Percentiles rank a stretch among this genome's conserved stretches.
phyloP scores from a whole-genome alignment of 2,888 invertebrate species.

The Acanthosepion lycidas region DNA sequence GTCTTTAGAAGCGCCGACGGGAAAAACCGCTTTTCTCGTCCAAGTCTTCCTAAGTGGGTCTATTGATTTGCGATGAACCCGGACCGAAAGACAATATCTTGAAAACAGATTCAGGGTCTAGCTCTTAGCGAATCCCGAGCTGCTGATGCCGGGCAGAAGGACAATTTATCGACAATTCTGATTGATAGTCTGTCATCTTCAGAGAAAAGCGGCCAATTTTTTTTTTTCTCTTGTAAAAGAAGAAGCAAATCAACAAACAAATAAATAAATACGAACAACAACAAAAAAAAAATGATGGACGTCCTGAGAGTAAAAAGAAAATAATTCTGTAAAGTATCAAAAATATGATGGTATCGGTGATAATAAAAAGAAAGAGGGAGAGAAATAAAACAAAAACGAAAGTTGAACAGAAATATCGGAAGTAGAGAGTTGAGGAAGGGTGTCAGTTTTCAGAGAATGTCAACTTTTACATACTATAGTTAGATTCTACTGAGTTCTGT shows the following conservation, averaged over 20 bases:
- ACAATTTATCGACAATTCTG: constrained; percentile 18
- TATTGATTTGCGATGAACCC: constrained; percentile 11
- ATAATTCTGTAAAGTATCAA: not conserved
- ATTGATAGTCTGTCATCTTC: constrained; percentile 33
- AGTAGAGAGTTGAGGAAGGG: not conserved
- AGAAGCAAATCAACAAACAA: not conserved
- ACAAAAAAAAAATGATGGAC: not conserved
- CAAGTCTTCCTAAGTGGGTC: not conserved
- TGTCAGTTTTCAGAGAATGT: not conserved
- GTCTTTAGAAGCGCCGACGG: not conserved
- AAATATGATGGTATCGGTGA: not conserved
- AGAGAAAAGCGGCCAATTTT: not conserved
- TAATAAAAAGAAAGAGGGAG: not conserved
- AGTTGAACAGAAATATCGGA: not conserved
- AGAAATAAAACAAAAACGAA: not conserved
- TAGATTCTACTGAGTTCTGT: too few species aligned
- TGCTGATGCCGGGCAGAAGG: not conserved
- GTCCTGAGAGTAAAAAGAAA: not conserved
- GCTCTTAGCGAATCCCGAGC: not conserved
- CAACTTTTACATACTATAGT: not conserved
- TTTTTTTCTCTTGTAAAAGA: not conserved
- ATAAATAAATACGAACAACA: not conserved
- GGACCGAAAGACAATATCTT: not conserved
- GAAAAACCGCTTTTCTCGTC: not conserved
- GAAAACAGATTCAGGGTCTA: not conserved